These are phyloP conservation scores for Nansenia antarctica DNA, from an alignment of 2,113 vertebrate species.

Conservation along the genomic window DNA sequence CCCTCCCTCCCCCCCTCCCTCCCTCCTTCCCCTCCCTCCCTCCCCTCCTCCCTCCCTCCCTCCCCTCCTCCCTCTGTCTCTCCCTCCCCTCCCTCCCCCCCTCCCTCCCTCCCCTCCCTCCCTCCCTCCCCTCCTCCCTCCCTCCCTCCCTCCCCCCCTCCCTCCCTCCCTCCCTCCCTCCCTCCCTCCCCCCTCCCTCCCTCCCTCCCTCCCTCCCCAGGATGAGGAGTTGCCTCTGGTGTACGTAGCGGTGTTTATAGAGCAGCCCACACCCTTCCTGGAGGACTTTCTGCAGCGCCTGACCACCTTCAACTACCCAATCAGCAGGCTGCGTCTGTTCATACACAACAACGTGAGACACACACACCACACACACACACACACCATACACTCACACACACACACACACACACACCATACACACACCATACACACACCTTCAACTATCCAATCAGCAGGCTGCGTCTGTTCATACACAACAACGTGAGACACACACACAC, in stretches of 20 bases:
- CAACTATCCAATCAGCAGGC: conserved; percentile 50
- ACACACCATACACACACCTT: not conserved
- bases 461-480: conserved; percentile 79
- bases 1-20: too few relatives aligned
- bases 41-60: too few relatives aligned
- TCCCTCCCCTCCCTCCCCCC: too few relatives aligned
- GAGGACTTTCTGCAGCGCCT: conserved; percentile 77
- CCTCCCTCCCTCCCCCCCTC: too few relatives aligned
- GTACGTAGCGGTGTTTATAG: conserved; percentile 75
- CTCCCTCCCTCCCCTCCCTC: too few relatives aligned
- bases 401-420: not conserved
- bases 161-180: too few relatives aligned
- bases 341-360: conserved; percentile 74
- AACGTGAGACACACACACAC: conserved; percentile 54
- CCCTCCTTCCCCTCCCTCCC: too few relatives aligned
- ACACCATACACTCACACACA: not conserved
- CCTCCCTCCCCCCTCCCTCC: too few relatives aligned
- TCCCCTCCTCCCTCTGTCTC: too few relatives aligned
- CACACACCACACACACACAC: not conserved
- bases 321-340: conserved; percentile 67
- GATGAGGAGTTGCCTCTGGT: conserved; percentile 70
- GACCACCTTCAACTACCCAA: conserved; percentile 72
- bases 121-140: too few relatives aligned
- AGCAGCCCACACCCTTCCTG: conserved; percentile 78
- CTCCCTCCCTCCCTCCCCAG: too few relatives aligned